A percentile compares a stretch with the other conserved stretches of the same genome.
Evolutionary conservation across 2,797 vertebrate genomes (phyloP).

Genomic region (Coreius guichenoti): DNA sequence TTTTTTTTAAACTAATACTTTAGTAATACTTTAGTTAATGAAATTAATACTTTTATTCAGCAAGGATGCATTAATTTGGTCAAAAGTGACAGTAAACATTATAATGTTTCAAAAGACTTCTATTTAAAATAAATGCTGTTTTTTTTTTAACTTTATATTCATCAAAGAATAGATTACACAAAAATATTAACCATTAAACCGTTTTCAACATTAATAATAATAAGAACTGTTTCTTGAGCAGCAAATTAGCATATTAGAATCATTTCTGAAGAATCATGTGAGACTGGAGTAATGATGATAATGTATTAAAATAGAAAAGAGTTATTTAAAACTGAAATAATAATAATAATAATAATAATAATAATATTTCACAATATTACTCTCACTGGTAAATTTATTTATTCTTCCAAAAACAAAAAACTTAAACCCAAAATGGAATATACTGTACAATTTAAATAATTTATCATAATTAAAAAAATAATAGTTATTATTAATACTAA

Average conservation of each 20-base stretch:
- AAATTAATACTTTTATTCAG: too few species aligned
- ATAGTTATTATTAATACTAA: not conserved
- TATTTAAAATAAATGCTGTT: not conserved
- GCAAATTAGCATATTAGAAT: not conserved
- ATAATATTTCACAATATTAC: not conserved
- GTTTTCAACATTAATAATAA: not conserved
- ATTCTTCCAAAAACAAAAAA: not conserved
- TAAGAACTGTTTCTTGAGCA: not conserved
- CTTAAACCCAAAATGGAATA: not conserved
- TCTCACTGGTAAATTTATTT: not conserved
- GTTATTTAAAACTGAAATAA: too few species aligned
- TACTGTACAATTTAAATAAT: not conserved
- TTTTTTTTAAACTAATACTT: not conserved
- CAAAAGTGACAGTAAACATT: not conserved
- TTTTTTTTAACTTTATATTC: not conserved
- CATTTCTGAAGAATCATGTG: not conserved
- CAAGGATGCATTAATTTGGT: too few species aligned
- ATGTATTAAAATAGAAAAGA: not conserved
- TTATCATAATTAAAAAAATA: not conserved
- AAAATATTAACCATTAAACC: not conserved
- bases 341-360: not conserved
- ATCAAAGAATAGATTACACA: not conserved
- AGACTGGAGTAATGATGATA: not conserved
- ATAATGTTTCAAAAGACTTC: not conserved
- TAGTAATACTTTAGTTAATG: not conserved